phyloP scores from a whole-genome alignment of 2,888 invertebrate genomes.

The Watsonalla cultraria region DNA sequence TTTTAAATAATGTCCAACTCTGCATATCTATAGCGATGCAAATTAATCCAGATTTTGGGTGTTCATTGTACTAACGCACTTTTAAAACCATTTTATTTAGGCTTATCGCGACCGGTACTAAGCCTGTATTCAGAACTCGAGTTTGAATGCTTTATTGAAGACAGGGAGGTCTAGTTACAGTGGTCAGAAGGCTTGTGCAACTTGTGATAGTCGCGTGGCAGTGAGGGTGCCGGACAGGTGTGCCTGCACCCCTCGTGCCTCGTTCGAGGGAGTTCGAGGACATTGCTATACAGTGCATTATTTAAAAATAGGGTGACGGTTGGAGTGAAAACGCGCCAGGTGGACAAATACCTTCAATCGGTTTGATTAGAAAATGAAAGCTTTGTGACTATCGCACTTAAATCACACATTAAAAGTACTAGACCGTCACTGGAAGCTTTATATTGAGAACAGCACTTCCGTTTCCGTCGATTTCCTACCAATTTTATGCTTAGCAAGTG shows the following conservation, averaged over 20 bases:
- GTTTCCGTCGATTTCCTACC: too few relatives aligned
- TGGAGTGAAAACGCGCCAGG: conserved; percentile 11
- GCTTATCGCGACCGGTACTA: conserved; percentile 16
- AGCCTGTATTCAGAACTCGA: conserved; percentile 3
- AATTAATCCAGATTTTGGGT: conserved; percentile 63
- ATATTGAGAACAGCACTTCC: background rate
- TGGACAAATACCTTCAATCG: background rate
- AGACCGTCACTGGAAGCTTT: conserved; percentile 2
- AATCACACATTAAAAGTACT: conserved; percentile 1
- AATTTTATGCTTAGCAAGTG: too few relatives aligned
- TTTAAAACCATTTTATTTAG: conserved; percentile 32
- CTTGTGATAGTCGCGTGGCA: conserved; percentile 67
- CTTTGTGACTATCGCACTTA: background rate
- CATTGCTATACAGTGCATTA: conserved; percentile 57
- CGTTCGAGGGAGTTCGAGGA: conserved; percentile 65
- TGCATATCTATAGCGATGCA: conserved; percentile 60
- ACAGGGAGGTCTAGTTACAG: conserved; percentile 34
- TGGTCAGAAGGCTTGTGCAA: conserved; percentile 45
- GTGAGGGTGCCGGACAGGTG: conserved; percentile 73
- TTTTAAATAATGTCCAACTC: conserved; percentile 34
- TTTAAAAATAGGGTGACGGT: conserved; percentile 43
- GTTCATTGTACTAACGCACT: conserved; percentile 52
- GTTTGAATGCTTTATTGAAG: conserved; percentile 8
- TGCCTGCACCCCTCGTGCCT: conserved; percentile 52
- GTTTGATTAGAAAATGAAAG: background rate